Evolutionary conservation across 2,888 invertebrate genomes (phyloP).

Genomic region (Nesidiocoris tenuis): DNA sequence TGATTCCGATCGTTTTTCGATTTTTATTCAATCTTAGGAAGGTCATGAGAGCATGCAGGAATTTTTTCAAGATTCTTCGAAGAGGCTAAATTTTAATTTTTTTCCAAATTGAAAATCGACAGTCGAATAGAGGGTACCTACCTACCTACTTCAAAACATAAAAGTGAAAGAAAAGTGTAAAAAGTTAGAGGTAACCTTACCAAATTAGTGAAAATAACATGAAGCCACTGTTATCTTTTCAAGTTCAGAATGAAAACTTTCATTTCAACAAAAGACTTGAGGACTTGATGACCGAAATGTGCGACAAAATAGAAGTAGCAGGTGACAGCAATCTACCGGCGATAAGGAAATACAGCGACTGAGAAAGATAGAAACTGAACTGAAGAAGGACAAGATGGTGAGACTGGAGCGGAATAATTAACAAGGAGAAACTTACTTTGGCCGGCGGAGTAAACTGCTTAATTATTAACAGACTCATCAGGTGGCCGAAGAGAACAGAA

Average conservation of each 20-base stretch:
- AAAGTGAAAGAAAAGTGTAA: not conserved
- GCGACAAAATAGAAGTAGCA: not conserved
- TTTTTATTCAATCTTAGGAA: too few species aligned
- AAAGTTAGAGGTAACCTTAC: not conserved
- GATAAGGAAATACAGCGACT: not conserved
- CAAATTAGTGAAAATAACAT: too few species aligned
- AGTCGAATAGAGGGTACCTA: too few species aligned
- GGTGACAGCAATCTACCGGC: not conserved
- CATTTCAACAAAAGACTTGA: too few species aligned
- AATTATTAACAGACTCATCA: not conserved
- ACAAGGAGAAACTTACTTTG: not conserved
- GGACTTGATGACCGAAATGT: not conserved
- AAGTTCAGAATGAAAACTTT: too few species aligned
- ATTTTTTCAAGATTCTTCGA: too few species aligned
- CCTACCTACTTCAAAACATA: too few species aligned
- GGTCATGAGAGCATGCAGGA: too few species aligned
- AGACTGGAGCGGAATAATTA: not conserved
- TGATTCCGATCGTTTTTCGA: too few species aligned
- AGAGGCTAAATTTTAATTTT: too few species aligned
- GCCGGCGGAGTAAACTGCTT: not conserved
- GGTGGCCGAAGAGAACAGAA: not conserved
- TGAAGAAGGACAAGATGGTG: not conserved
- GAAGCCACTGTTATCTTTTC: too few species aligned
- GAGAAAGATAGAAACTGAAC: not conserved
- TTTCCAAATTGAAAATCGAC: too few species aligned